These are phyloP conservation scores for Sebastes schlegelii DNA, from an alignment of 2,113 vertebrate genomes.

Conservation along the genomic window DNA sequence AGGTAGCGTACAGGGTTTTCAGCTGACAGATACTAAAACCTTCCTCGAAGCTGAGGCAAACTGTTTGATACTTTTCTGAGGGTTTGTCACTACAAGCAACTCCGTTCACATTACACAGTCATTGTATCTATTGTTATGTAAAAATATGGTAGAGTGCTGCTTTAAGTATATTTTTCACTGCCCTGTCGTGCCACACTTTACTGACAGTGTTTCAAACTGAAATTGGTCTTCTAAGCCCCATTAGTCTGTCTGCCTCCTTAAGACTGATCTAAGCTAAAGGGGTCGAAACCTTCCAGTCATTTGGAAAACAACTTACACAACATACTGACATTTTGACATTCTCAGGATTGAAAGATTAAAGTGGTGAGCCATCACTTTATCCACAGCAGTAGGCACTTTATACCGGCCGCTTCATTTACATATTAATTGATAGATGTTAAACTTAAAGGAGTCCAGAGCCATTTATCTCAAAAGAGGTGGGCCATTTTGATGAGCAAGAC, in stretches of 20 bases:
- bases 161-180: not conserved
- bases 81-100: too few species aligned
- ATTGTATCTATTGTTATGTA: too few species aligned
- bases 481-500: constrained; percentile 74
- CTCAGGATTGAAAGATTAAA: constrained; percentile 72
- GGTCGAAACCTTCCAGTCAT: constrained; percentile 44
- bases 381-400: constrained; percentile 68
- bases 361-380: constrained; percentile 64
- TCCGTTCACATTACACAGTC: too few species aligned
- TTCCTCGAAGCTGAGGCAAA: too few species aligned
- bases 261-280: constrained; percentile 14
- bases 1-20: not conserved
- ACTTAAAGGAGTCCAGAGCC: constrained; percentile 61
- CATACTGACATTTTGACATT: constrained; percentile 68
- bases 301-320: constrained; percentile 71
- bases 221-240: constrained; percentile 1
- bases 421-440: constrained; percentile 80
- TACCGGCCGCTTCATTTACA: constrained; percentile 70
- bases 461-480: constrained; percentile 74
- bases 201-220: not conserved
- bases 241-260: constrained; percentile 16
- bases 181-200: not conserved
- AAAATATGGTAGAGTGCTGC: not conserved
- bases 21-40: too few species aligned
- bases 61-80: too few species aligned